Evolutionary conservation across 2,888 invertebrate species (phyloP).

Genomic region (Bruchidius siliquastri): DNA sequence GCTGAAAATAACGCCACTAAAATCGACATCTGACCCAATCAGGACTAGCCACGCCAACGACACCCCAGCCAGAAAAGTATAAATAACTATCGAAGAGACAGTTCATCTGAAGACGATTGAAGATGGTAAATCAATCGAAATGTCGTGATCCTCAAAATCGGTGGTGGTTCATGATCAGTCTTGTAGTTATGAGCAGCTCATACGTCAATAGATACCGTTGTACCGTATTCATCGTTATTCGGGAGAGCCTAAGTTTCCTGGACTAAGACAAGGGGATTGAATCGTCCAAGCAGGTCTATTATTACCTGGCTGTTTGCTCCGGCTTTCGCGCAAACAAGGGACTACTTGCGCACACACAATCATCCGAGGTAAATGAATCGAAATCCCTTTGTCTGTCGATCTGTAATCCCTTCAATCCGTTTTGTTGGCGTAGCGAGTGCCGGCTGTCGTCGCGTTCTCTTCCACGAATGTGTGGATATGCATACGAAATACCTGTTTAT

Average conservation of each 20-base stretch:
- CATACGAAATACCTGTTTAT: background rate
- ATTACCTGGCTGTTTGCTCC: constrained; percentile 34
- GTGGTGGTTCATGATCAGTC: too few species aligned
- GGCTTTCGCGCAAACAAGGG: constrained; percentile 28
- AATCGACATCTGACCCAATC: too few species aligned
- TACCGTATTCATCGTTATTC: too few species aligned
- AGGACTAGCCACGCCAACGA: too few species aligned
- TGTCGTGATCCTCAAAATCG: too few species aligned
- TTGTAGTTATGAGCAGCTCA: too few species aligned
- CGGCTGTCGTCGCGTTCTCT: constrained; percentile 9
- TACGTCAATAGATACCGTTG: too few species aligned
- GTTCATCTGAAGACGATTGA: too few species aligned
- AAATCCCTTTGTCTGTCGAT: constrained; percentile 36
- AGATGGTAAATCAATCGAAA: too few species aligned
- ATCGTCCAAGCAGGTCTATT: constrained; percentile 18
- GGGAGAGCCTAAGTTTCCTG: background rate
- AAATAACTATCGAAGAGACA: too few species aligned
- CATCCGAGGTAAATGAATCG: constrained; percentile 36
- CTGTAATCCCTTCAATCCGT: constrained; percentile 18
- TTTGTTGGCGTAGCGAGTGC: background rate
- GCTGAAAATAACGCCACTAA: too few species aligned
- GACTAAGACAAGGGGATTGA: background rate
- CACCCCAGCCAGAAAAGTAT: too few species aligned
- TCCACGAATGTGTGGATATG: background rate
- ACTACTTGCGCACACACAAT: constrained; percentile 31